Conservation (phyloP, 2,797 vertebrate genomes). For the Limnodromus scolopaceus region DNA sequence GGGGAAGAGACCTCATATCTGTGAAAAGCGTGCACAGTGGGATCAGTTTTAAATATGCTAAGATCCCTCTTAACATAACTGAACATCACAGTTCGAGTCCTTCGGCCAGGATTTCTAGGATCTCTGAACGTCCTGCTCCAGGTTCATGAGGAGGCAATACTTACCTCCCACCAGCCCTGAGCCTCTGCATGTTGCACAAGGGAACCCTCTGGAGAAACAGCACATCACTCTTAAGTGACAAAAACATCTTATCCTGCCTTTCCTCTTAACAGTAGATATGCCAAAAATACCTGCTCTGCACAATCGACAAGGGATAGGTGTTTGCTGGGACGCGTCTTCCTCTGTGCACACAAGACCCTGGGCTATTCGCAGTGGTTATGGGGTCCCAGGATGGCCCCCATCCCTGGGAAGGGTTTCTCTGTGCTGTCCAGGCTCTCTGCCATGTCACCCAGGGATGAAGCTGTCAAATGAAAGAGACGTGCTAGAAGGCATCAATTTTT, state of each 20-base stretch:
- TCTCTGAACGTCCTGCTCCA: background rate
- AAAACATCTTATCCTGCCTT: background rate
- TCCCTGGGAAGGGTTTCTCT: background rate
- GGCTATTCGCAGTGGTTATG: background rate
- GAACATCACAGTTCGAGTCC: background rate
- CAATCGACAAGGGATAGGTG: background rate
- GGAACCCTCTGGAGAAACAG: background rate
- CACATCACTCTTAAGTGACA: background rate
- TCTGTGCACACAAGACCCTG: fast-evolving
- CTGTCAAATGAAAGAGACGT: background rate
- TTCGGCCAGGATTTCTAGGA: background rate
- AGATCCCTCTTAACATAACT: background rate
- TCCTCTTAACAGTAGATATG: background rate
- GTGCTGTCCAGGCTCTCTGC: background rate
- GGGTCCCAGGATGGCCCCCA: background rate
- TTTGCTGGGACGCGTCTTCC: background rate
- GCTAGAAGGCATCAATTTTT: background rate
- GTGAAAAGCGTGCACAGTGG: background rate
- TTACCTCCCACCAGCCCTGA: background rate
- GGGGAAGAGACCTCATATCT: background rate
- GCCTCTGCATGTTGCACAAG: background rate
- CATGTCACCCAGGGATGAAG: background rate
- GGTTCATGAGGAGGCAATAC: background rate
- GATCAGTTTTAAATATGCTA: background rate
- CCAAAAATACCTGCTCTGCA: background rate